Evolutionary conservation across 2,113 vertebrate genomes (phyloP), one percentile per base, ranked within the genome.

Genomic region (Microcebus lehilahytsara): DNA sequence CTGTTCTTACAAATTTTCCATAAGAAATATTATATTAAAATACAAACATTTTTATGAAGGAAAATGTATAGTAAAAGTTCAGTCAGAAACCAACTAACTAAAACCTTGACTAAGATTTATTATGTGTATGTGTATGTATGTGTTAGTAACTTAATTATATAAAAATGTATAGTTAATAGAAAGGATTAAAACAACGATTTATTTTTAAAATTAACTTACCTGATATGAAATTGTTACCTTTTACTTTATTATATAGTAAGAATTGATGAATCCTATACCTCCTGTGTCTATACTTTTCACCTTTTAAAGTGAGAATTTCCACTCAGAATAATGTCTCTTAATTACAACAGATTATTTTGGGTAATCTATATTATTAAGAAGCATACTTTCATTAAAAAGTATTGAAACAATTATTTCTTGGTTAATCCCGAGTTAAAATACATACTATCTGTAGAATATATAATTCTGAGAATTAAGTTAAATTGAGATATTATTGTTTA

Each of bases 151-250:
- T 79, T 90, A 19, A 66, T 86, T 84, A 40, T n/a, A 40, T 81
- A 92, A 86, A 94, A 83, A 94, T 62, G 23, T 7, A 53, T 9
- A 19, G 60, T 27, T 88, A 91, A 71, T 71, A 78, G 14, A 90
- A 83, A 78, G 94, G 88, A 75, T 62, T 72, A 49, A 74, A 86
- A 66, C 3, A 91, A 91, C 92, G 3, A 34, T 92, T 95, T 85
- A 69, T 93, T 74, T 97, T 95, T 17, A 64, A 95, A 92, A 78
- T 89, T 71, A 96, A 67, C 85, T 86, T 67, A 9, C 25, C 56
- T 86, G 46, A 17, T 89, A 93, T 12, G 11, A 17, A 40, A 72
- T 32, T 62, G 34, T n/a, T 92, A 3, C 7, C 25, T 87, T 96
- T 92, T 64, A 49, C 34, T 83, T 87, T 90, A 56, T 71, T 62